A percentile compares a stretch with the other conserved stretches of the same genome.
These are phyloP conservation scores for Idris sp. DNA, from an alignment of 1,140 invertebrate genomes.

Conservation along the genomic window DNA sequence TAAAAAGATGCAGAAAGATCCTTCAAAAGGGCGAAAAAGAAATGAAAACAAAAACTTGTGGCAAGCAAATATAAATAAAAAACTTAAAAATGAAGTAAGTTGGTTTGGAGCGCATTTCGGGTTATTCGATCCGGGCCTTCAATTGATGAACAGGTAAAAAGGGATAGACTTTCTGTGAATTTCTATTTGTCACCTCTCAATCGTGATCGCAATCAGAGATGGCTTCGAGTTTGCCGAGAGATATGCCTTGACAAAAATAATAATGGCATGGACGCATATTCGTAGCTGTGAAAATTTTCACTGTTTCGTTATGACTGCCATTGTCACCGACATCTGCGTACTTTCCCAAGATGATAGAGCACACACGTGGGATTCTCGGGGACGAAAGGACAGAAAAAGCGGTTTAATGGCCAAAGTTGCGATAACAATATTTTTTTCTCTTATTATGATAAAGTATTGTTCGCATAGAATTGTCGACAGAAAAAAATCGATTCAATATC, in stretches of 20 bases:
- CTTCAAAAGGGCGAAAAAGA: conserved; percentile 27
- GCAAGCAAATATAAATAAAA: too few relatives aligned
- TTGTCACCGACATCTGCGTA: conserved; percentile 56
- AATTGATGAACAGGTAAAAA: conserved; percentile 47
- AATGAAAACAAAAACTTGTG: too few relatives aligned
- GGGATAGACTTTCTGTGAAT: conserved; percentile 19
- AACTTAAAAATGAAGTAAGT: too few relatives aligned
- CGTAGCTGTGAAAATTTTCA: conserved; percentile 53
- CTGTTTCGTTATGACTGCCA: conserved; percentile 54
- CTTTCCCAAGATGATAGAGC: conserved; percentile 63
- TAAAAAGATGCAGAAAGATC: too few relatives aligned
- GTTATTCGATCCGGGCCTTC: too few relatives aligned
- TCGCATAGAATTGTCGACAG: conserved; percentile 24
- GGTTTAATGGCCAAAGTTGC: conserved; percentile 59
- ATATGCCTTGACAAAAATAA: conserved; percentile 54
- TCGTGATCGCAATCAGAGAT: conserved; percentile 26
- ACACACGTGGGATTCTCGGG: conserved; percentile 53
- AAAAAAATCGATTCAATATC: conserved; percentile 41
- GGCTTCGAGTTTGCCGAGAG: conserved; percentile 38
- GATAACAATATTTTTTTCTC: conserved; percentile 47
- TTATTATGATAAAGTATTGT: conserved; percentile 52
- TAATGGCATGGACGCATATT: conserved; percentile 33
- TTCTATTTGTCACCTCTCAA: conserved; percentile 27
- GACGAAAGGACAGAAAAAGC: conserved; percentile 54
- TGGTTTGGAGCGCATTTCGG: too few relatives aligned